A percentile compares a stretch with the other conserved stretches of the same genome.
Evolutionary conservation across 2,888 invertebrate genomes (phyloP).

Genomic region (Syritta pipiens): DNA sequence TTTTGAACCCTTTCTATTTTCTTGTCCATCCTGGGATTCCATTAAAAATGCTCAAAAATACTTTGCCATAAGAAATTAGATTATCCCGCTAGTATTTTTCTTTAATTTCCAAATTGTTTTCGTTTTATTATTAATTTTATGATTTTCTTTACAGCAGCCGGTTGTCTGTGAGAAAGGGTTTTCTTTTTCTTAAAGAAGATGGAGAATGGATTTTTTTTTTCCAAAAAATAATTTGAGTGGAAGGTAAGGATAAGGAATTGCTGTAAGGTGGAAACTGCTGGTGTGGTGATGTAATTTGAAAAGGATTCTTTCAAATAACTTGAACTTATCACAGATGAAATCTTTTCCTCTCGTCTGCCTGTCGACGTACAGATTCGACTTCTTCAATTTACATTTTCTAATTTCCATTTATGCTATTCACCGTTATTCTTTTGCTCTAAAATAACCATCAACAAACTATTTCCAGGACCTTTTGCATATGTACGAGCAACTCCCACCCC

Average conservation of each 20-base stretch:
- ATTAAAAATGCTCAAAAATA: constrained; percentile 32
- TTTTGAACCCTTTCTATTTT: constrained; percentile 23
- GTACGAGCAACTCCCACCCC: neutral
- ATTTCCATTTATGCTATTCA: no score
- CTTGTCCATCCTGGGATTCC: constrained; percentile 6
- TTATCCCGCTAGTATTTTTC: constrained; percentile 74
- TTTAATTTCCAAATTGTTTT: constrained; percentile 79
- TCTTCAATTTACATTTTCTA: no score
- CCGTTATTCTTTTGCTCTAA: neutral
- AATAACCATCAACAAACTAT: constrained; percentile 32
- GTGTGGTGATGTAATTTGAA: no score
- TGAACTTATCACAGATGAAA: no score
- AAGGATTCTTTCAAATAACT: constrained; percentile 2
- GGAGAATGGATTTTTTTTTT: constrained; percentile 6
- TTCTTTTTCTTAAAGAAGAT: neutral
- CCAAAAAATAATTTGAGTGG: constrained; percentile 12
- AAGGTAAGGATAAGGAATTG: constrained; percentile 12
- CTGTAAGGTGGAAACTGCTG: no score
- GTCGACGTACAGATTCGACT: no score
- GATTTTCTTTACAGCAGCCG: constrained; percentile 51
- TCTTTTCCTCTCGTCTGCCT: no score
- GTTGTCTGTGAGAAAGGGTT: neutral
- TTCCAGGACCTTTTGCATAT: neutral
- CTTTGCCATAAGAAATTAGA: constrained; percentile 36
- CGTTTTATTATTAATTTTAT: constrained; percentile 77